Base-by-base conservation (phyloP, 2,888 invertebrate species). In the Escarpia spicata region DNA sequence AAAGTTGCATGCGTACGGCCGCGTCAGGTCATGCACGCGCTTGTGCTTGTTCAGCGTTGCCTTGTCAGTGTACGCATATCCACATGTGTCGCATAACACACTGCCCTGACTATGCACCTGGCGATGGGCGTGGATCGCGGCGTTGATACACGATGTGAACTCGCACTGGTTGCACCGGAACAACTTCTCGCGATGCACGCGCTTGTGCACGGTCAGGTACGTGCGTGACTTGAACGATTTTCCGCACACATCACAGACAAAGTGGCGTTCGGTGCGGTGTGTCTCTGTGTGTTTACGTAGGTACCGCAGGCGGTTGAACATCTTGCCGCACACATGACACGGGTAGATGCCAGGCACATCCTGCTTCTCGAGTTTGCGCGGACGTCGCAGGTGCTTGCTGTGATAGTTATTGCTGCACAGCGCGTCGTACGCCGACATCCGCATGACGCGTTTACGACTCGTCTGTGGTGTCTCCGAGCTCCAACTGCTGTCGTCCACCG, bases 41-140 rank as follows among this genome's bases (percentile, higher is more conserved):
- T 95, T 96, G 93, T 96, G 96, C 93, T 96, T 96, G 45, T 94
- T 94, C 58, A 96, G 93, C 0, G 96, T 96, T 2, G 96, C 95
- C 92, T 95, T 95, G 93, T 96, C 96, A 3, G 94, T 95, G 93
- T 96, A 96, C 3, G 96, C 96, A 75, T 93, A 93, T 1, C 96
- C 96, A 93, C 96, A 96, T 10, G 95, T 94, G 75, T 96, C 96
- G 94, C 96, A 96, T 6, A 96, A 93, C 15, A 95, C 95, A 92
- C 95, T 94, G 44, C 95, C 95, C 15, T 95, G 94, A 92, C 94
- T 95, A 93, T 96, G 96, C 2, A 95, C 93, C 94, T 96, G 96
- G 90, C 96, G 94, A 92, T 96, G 96, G 12, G 94, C 94, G 89
- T 96, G 96, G 43, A 96, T 96, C 26, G 95, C 95, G 8, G 95